Base-by-base conservation (phyloP, 1,140 invertebrate species). In the Telenomus remus region DNA sequence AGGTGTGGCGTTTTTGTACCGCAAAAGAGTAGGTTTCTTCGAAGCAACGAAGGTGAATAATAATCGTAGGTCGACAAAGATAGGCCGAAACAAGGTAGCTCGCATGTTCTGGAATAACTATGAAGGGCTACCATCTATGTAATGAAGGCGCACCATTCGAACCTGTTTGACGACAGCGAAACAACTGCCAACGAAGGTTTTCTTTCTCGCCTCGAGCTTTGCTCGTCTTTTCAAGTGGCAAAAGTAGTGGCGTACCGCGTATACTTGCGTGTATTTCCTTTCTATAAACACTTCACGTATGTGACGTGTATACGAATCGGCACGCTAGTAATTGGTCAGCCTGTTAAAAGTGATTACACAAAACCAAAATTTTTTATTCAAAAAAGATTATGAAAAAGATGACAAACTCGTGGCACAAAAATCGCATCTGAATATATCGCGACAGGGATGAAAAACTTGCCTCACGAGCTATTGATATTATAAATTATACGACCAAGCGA, bases 91-190 rank as follows among this genome's bases (percentile, higher is more conserved):
- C 61, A 66, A 76, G 66, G 63, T 76, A 71, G 63, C 47, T 76
- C 48, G 68, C 56, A 71, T 68, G 74, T 68, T 66, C 63, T 77
- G 57, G 43, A 66, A 61, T 68, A 68, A 63, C 63, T 77, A 77
- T 72, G 64, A 75, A 78, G 69, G 72, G 71, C 75, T 75, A 74
- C 70, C 68, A 79, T 76, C 66, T 70, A 74, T 55, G 76, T 75
- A 78, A 77, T 74, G 73, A 76, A 71, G 64, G 43, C 47, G 51
- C 65, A 70, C 76, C 50, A 61, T 61, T 60, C 61, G 79, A 85
- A 85, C 82, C 82, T 81, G 84, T 85, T 86, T 84, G 79, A 85
- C 81, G 77, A 80, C 81, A 80, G 72, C 53, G 19, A 27, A 71
- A 70, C 65, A 70, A 78, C 72, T 71, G 68, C 69, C 50, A 72